A percentile compares a stretch with the other conserved stretches of the same genome.
Evolutionary conservation across 2,113 vertebrate species (phyloP).

Genomic region (Eulacestoma nigropectus): DNA sequence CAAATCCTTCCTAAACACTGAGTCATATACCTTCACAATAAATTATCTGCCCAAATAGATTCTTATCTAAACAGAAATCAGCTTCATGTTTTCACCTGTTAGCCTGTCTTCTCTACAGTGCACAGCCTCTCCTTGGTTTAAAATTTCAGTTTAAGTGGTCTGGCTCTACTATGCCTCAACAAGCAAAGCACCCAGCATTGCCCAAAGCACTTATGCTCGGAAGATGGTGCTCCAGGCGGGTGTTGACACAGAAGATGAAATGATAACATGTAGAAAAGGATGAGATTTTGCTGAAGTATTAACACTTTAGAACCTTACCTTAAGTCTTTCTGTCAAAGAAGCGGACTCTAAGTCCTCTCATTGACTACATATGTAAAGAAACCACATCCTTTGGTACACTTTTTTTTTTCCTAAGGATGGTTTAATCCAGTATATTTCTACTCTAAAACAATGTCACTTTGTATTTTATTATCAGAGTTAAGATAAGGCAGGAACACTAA

Average conservation of each 20-base stretch:
- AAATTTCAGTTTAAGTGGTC: not conserved
- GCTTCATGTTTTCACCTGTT: slow-evolving; percentile 47
- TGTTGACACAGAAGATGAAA: not conserved
- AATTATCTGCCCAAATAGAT: slow-evolving; percentile 10
- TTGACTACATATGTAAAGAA: not conserved
- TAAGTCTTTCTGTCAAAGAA: not conserved
- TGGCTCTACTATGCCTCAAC: not conserved
- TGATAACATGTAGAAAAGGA: not conserved
- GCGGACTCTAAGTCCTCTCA: not conserved
- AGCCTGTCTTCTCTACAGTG: not conserved
- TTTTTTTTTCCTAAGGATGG: not conserved
- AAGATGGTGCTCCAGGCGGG: not conserved
- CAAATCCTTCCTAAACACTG: slow-evolving; percentile 8
- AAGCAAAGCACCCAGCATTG: not conserved
- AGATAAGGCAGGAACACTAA: not conserved
- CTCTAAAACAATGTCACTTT: not conserved
- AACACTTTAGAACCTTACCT: not conserved
- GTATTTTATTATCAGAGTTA: not conserved
- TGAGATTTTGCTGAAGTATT: not conserved
- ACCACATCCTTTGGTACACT: not conserved
- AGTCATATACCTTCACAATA: slow-evolving; percentile 11
- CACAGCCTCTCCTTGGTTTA: not conserved
- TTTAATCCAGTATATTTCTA: not conserved
- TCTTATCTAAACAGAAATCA: slow-evolving; percentile 31
- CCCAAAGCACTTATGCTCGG: not conserved